Evolutionary conservation across 1,140 invertebrate genomes (phyloP), one percentile per base, ranked within the genome.

Genomic region (Arion vulgaris): DNA sequence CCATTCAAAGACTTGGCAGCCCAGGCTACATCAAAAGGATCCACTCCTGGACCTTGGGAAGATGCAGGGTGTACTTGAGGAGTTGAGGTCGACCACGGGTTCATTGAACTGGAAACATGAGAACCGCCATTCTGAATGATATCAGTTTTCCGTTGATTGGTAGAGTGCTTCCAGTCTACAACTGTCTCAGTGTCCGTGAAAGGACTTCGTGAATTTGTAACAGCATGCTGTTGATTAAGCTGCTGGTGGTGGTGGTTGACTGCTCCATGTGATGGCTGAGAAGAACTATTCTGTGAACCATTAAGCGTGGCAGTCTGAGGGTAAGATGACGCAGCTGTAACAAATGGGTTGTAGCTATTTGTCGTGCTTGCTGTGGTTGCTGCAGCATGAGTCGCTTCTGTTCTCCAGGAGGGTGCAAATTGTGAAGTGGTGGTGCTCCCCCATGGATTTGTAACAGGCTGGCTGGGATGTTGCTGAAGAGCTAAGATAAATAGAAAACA

Each of bases 1-100:
- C 78, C 73, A 41, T 88, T 85, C 38, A 90, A 88, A 41, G 92
- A 91, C 66, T 93, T 90, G 36, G 95, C 95, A 1, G 95, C 96
- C 96, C 96, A 97, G 88, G 96, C 96, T 7, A 96, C 96, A 91
- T 97, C 96, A 89, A 97, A 97, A 0, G 96, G 96, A 93, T 97
- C 96, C 17, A 90, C 85, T 36, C 51, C 85, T 39, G 83, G 49
- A 17, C 82, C 82, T 26, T 82, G 77, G 17, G 62, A n/a, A 0
- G 84, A 83, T 5, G 82, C 80, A 51, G 83, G 86, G 74, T 92
- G 90, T 15, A 90, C 91, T 15, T 90, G 71, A 28, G 81, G 66
- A n/a, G 80, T 19, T 13, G 84, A 80, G 38, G 81, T 79, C 45
- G 83, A 34, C 81, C 66, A 83, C 23, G 57, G 38, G 34, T 80